Percentiles rank a stretch among this genome's conserved stretches.
Evolutionary conservation across 1,140 invertebrate species (phyloP).

Genomic region (Drosophila miranda): DNA sequence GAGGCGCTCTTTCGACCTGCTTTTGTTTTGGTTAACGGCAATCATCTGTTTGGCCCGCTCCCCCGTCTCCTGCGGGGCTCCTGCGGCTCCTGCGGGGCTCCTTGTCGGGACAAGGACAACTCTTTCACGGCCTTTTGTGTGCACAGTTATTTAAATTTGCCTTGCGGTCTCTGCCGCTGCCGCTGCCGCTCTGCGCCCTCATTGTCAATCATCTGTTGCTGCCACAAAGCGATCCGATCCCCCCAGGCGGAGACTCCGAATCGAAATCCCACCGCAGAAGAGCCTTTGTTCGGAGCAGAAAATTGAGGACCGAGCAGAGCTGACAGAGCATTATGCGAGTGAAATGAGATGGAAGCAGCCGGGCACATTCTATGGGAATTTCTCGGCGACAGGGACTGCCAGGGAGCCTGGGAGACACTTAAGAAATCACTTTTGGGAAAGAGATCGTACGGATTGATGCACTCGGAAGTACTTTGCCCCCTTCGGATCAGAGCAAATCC

Average conservation of each 20-base stretch:
- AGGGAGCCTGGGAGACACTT: too few relatives aligned
- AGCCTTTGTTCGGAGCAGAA: conserved; percentile 14
- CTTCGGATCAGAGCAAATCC: too few relatives aligned
- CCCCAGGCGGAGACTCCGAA: conserved; percentile 25
- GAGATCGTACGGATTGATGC: too few relatives aligned
- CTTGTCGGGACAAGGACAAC: conserved; percentile 18
- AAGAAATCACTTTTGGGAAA: too few relatives aligned
- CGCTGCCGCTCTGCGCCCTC: conserved; percentile 1
- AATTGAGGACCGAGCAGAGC: neutral
- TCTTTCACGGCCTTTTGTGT: conserved; percentile 34
- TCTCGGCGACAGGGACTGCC: neutral
- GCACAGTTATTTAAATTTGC: conserved; percentile 78
- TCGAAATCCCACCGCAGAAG: conserved; percentile 1
- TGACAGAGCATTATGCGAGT: conserved; percentile 24
- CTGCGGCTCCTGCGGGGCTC: neutral
- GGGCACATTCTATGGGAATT: conserved; percentile 3
- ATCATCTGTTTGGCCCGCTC: conserved; percentile 64
- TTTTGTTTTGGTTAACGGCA: conserved; percentile 68
- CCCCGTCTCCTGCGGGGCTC: too few relatives aligned
- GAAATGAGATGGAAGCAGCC: conserved; percentile 37
- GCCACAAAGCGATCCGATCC: conserved; percentile 26
- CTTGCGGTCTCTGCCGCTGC: conserved; percentile 50
- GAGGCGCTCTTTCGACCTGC: conserved; percentile 34
- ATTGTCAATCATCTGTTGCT: conserved; percentile 9
- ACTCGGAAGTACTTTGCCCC: too few relatives aligned